Evolutionary conservation across 2,888 invertebrate genomes (phyloP).

Genomic region (Sinelater perroti): DNA sequence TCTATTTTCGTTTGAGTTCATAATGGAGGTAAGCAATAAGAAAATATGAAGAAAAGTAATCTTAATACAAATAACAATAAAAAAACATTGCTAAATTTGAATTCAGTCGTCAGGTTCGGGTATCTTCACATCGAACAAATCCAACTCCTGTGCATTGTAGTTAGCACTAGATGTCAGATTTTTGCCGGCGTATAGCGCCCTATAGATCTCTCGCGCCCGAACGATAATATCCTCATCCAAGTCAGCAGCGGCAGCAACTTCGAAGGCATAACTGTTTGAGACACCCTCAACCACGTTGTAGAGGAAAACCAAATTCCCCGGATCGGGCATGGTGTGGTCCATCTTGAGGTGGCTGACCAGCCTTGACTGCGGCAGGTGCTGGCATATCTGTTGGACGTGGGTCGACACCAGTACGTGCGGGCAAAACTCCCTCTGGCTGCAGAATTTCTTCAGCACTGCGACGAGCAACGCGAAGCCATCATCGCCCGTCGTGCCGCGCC

Average conservation of each 20-base stretch:
- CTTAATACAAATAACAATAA: no score
- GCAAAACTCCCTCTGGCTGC: slow-evolving; percentile 64
- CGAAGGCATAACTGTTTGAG: slow-evolving; percentile 72
- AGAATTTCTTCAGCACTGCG: slow-evolving; percentile 73
- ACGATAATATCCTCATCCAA: slow-evolving; percentile 63
- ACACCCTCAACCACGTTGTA: slow-evolving; percentile 71
- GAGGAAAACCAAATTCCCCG: slow-evolving; percentile 70
- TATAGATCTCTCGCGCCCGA: slow-evolving; percentile 64
- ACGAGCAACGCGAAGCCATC: slow-evolving; percentile 81
- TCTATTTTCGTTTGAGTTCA: no score
- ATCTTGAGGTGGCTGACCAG: slow-evolving; percentile 52
- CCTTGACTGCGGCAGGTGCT: slow-evolving; percentile 66
- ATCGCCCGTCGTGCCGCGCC: slow-evolving; percentile 79
- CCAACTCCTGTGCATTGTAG: neutral
- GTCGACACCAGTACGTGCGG: slow-evolving; percentile 83
- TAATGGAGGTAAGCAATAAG: no score
- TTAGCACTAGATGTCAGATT: neutral
- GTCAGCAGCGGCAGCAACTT: slow-evolving; percentile 70
- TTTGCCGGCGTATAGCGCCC: slow-evolving; percentile 45
- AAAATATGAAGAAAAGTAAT: no score
- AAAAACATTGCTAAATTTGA: no score
- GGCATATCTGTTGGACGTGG: slow-evolving; percentile 75
- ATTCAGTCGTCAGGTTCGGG: slow-evolving; percentile 27
- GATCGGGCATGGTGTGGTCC: slow-evolving; percentile 48
- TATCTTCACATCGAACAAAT: slow-evolving; percentile 16